A percentile compares a stretch with the other conserved stretches of the same genome.
phyloP scores from a whole-genome alignment of 2,797 vertebrate species.

The Margarornis squamiger region DNA sequence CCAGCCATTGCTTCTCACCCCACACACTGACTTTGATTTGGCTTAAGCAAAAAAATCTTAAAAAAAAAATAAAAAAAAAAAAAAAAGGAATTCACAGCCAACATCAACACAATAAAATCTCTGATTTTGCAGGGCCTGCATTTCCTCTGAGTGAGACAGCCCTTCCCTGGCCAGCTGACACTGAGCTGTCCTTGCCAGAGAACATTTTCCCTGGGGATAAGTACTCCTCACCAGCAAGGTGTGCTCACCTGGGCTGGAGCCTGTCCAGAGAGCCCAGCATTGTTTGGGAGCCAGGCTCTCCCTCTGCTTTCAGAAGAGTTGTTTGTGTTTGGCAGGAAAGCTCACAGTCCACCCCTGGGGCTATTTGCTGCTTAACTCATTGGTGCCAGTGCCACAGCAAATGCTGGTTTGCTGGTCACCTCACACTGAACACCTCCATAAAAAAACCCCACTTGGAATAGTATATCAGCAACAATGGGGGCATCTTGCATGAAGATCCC shows the following conservation, averaged over 20 bases:
- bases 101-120: neutral
- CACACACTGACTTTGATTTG: neutral
- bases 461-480: too few relatives aligned
- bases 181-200: neutral
- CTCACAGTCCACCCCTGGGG: neutral
- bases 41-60: fast-evolving
- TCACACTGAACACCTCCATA: fast-evolving
- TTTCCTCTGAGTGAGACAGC: neutral
- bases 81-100: neutral
- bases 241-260: neutral
- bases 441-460: neutral
- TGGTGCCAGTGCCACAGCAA: neutral
- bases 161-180: neutral
- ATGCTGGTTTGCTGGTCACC: neutral
- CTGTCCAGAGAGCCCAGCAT: neutral
- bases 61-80: neutral
- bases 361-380: neutral
- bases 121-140: neutral
- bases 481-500: fast-evolving
- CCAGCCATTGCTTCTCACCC: fast-evolving
- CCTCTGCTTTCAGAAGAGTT: neutral
- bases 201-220: too few relatives aligned
- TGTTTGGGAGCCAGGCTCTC: neutral
- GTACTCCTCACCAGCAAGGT: neutral
- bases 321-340: neutral